Conservation (phyloP, 2,113 vertebrate species). For the Recurvirostra avosetta region DNA sequence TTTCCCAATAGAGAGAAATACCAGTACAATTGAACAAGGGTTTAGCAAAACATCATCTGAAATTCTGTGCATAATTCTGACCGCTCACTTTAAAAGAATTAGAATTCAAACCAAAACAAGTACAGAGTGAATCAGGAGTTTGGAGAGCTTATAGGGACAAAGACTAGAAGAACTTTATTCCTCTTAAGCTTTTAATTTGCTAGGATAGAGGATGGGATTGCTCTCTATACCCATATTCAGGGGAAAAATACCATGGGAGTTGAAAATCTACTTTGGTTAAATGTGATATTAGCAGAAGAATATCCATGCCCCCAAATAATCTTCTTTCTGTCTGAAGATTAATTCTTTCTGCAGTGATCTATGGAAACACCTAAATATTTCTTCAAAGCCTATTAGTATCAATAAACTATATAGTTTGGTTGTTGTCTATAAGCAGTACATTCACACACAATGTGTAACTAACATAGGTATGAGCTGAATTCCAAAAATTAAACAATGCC, state of each 20-base stretch:
- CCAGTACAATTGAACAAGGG: neutral
- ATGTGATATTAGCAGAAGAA: neutral
- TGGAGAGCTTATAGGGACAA: neutral
- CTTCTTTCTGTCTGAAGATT: neutral
- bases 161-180: neutral
- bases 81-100: neutral
- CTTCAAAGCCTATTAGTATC: neutral
- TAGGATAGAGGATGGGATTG: neutral
- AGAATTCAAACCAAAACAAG: neutral
- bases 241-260: neutral
- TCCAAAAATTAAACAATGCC: neutral
- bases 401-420: neutral
- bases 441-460: neutral
- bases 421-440: neutral
- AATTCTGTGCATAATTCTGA: neutral
- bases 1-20: neutral
- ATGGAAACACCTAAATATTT: neutral
- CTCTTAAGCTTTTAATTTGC: neutral
- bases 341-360: neutral
- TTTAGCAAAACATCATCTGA: neutral
- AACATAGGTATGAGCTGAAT: neutral
- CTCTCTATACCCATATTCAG: neutral
- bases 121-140: neutral
- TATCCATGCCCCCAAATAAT: neutral
- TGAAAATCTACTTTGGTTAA: neutral